Conservation (phyloP, 2,888 invertebrate species). For the Poecilus cupreus region DNA sequence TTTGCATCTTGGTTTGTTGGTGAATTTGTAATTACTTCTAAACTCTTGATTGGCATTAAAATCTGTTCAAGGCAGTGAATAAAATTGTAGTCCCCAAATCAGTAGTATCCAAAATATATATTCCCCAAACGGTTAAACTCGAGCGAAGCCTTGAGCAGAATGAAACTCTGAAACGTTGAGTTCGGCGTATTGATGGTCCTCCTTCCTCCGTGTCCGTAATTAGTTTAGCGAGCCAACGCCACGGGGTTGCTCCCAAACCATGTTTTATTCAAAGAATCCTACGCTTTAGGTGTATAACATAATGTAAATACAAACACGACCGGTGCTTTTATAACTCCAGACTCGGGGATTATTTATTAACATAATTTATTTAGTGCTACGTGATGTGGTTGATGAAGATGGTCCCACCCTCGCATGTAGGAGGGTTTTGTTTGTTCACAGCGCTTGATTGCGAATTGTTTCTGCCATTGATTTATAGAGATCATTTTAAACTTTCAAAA, state of each 20-base stretch:
- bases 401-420: conserved; percentile 16
- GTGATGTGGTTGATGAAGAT: conserved; percentile 11
- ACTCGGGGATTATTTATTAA: conserved; percentile 43
- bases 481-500: no score
- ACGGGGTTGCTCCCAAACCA: conserved; percentile 53
- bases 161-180: neutral
- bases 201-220: conserved; percentile 43
- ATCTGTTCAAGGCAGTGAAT: no score
- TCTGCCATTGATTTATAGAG: neutral
- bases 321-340: neutral
- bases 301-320: conserved; percentile 47
- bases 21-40: no score
- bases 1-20: no score
- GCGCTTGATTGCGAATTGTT: conserved; percentile 25
- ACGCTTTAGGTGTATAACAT: conserved; percentile 49
- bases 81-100: neutral
- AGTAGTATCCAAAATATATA: neutral
- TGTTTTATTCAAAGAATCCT: conserved; percentile 58
- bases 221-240: conserved; percentile 59
- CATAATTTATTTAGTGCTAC: conserved; percentile 51
- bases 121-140: neutral
- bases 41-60: no score
- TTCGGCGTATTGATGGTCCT: conserved; percentile 37
- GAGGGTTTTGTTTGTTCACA: conserved; percentile 4
- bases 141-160: neutral